These are phyloP conservation scores for Desoria tigrina DNA, from an alignment of 2,888 invertebrate species.

Conservation along the genomic window DNA sequence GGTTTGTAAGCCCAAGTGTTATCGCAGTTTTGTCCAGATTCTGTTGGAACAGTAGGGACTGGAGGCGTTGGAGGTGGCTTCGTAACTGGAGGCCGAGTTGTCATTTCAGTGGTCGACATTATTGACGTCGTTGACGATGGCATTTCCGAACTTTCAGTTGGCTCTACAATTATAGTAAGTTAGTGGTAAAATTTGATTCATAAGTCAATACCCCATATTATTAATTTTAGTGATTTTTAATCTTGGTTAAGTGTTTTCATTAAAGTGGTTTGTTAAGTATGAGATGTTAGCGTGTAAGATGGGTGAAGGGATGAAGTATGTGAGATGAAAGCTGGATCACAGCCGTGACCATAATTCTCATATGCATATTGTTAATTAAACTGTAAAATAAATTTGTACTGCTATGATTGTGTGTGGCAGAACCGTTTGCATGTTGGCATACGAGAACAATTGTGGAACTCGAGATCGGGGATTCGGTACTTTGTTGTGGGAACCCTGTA, in stretches of 20 bases:
- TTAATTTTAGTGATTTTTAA: neutral
- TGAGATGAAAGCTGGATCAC: no score
- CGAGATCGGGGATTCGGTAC: conserved; percentile 28
- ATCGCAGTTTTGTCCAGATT: conserved; percentile 18
- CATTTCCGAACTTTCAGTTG: conserved; percentile 13
- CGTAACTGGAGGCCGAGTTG: neutral
- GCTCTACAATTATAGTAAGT: neutral
- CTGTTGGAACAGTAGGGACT: conserved; percentile 10
- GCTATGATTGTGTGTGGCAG: no score
- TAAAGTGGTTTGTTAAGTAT: neutral
- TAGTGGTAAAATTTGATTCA: no score
- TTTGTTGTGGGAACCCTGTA: no score
- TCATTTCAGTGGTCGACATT: conserved; percentile 5
- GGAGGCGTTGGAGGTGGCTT: conserved; percentile 6
- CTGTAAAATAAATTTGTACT: no score
- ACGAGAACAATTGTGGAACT: conserved; percentile 31
- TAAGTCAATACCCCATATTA: no score
- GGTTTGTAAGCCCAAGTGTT: conserved; percentile 25
- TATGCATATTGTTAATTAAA: no score
- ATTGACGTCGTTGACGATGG: conserved; percentile 24
- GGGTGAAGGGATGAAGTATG: no score
- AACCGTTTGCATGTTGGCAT: conserved; percentile 17
- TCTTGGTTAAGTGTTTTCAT: conserved; percentile 2
- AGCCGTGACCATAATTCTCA: no score
- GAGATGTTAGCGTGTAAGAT: conserved; percentile 1